A percentile compares a stretch with the other conserved stretches of the same genome.
Conservation (phyloP, 2,888 invertebrate genomes). For the Hydraecia micacea region DNA sequence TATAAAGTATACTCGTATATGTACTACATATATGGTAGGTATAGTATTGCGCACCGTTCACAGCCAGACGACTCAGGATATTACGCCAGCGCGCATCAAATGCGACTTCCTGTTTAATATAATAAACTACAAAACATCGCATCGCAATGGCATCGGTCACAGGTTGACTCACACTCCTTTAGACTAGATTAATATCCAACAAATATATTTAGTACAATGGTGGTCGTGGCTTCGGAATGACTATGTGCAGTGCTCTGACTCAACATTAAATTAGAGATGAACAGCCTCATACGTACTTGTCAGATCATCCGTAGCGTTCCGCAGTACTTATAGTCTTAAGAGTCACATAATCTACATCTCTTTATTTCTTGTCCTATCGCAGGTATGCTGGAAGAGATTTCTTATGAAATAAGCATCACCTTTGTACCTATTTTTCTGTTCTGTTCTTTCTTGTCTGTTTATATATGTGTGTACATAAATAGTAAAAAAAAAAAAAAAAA, state of each 20-base stretch:
- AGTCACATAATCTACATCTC: too few species aligned
- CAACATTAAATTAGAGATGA: not conserved
- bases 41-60: not conserved
- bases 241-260: not conserved
- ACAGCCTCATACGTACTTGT: not conserved
- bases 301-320: not conserved
- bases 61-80: slow-evolving; percentile 24
- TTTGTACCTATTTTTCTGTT: too few species aligned
- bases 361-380: too few species aligned
- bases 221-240: not conserved
- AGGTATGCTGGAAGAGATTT: too few species aligned
- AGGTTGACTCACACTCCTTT: slow-evolving; percentile 15
- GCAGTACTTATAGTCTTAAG: not conserved
- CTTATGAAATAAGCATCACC: too few species aligned
- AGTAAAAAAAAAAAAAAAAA: too few species aligned
- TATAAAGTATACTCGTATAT: not conserved
- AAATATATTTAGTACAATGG: not conserved
- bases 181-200: not conserved
- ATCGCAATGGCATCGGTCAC: slow-evolving; percentile 18
- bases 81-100: slow-evolving; percentile 29
- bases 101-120: slow-evolving; percentile 41
- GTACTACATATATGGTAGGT: not conserved
- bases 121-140: slow-evolving; percentile 35
- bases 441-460: too few species aligned
- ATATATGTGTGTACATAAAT: too few species aligned